Conservation (phyloP, 2,888 invertebrate genomes). For the Ochropacha duplaris region DNA sequence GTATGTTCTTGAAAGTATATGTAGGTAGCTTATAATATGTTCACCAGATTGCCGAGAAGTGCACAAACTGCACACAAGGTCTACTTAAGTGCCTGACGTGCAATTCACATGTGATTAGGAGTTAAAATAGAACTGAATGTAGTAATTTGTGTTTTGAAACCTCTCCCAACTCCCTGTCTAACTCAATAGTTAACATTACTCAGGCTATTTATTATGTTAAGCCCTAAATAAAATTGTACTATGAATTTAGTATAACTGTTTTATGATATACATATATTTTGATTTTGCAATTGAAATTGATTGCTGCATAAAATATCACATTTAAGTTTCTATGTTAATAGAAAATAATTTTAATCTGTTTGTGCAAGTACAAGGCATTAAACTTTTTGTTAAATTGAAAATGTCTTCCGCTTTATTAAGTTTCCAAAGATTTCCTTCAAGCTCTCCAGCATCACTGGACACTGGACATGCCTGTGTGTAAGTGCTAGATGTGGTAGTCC, state of each 20-base stretch:
- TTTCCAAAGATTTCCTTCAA: constrained; percentile 32
- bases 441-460: constrained; percentile 1
- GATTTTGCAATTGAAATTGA: constrained; percentile 23
- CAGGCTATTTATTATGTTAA: constrained; percentile 27
- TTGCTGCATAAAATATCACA: constrained; percentile 13
- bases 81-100: constrained; percentile 59
- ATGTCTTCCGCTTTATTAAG: constrained; percentile 34
- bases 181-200: background rate
- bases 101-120: constrained; percentile 27
- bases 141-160: constrained; percentile 15
- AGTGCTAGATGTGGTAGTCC: constrained; percentile 34
- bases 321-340: constrained; percentile 17
- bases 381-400: constrained; percentile 25
- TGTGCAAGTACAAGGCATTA: constrained; percentile 33
- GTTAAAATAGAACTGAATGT: constrained; percentile 20
- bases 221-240: constrained; percentile 33
- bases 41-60: background rate
- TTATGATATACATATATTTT: constrained; percentile 35
- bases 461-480: constrained; percentile 36
- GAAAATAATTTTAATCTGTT: constrained; percentile 20
- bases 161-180: background rate
- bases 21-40: constrained; percentile 5
- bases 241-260: constrained; percentile 25
- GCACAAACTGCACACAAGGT: constrained; percentile 26
- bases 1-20: background rate